Percentiles rank a stretch among this genome's conserved stretches.
Evolutionary conservation across 2,888 invertebrate genomes (phyloP).

Genomic region (Lasioglossum pauxillum): DNA sequence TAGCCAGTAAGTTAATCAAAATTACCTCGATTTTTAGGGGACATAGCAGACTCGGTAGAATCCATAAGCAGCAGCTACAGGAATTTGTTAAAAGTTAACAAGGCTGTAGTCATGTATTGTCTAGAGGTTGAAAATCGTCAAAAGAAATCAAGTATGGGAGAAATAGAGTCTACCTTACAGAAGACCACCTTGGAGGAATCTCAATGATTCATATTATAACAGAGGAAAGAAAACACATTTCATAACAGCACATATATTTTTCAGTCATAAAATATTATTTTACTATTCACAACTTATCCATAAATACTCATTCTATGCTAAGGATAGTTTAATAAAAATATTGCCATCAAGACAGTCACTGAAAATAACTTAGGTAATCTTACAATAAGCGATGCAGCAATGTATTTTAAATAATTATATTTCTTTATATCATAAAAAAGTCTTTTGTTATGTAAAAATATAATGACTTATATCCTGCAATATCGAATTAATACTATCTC

Average conservation of each 20-base stretch:
- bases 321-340: background rate
- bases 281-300: background rate
- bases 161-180: background rate
- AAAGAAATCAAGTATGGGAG: background rate
- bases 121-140: constrained; percentile 74
- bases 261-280: background rate
- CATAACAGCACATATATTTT: background rate
- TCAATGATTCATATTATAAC: constrained; percentile 10
- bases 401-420: constrained; percentile 33
- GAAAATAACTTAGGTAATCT: background rate
- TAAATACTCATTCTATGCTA: background rate
- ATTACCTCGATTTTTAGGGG: constrained; percentile 82
- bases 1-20: background rate
- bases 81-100: constrained; percentile 85
- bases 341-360: background rate
- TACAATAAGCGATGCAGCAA: background rate
- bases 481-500: constrained; percentile 23
- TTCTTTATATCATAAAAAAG: constrained; percentile 52
- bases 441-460: constrained; percentile 55
- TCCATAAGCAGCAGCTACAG: constrained; percentile 84
- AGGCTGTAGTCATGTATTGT: constrained; percentile 84
- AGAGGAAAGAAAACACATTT: background rate
- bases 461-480: background rate
- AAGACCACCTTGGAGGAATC: background rate
- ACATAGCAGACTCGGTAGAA: constrained; percentile 83